Evolutionary conservation across 2,888 invertebrate genomes (phyloP).

Genomic region (Kuschelorhynchus macadamiae): DNA sequence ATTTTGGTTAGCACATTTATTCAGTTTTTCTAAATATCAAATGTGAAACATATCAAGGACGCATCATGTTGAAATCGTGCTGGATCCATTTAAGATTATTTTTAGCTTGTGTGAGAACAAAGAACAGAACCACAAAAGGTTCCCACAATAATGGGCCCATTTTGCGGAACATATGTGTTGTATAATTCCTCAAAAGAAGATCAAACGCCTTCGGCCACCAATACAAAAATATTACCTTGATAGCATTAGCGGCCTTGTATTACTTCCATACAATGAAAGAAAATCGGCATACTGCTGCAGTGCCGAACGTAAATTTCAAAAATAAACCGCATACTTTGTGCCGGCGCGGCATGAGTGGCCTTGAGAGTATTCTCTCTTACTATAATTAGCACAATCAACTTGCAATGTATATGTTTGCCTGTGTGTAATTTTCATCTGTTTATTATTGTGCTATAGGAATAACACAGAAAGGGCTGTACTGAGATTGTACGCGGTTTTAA

Average conservation of each 20-base stretch:
- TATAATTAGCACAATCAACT: conserved; percentile 64
- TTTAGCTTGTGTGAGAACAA: conserved; percentile 32
- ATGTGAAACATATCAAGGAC: conserved; percentile 36
- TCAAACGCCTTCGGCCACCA: conserved; percentile 21
- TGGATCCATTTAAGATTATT: conserved; percentile 19
- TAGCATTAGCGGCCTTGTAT: conserved; percentile 35
- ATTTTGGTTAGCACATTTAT: conserved; percentile 27
- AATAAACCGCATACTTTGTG: conserved; percentile 39
- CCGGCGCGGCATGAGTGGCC: conserved; percentile 50
- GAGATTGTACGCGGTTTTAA: background rate
- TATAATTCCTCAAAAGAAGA: conserved; percentile 21
- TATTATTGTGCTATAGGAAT: conserved; percentile 22
- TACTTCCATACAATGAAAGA: conserved; percentile 38
- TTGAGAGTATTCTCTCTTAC: conserved; percentile 60
- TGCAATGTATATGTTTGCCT: conserved; percentile 55
- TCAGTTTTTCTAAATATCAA: conserved; percentile 4
- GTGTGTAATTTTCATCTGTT: conserved; percentile 24
- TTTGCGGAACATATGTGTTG: conserved; percentile 13
- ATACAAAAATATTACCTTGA: conserved; percentile 30
- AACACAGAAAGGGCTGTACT: conserved; percentile 18
- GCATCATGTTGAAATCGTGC: conserved; percentile 18
- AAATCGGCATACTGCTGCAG: conserved; percentile 33
- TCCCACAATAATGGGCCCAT: conserved; percentile 20
- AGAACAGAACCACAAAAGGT: conserved; percentile 19
- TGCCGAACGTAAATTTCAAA: conserved; percentile 38